Evolutionary conservation across 2,113 vertebrate genomes (phyloP).

Genomic region (Chaetodon trifascialis): DNA sequence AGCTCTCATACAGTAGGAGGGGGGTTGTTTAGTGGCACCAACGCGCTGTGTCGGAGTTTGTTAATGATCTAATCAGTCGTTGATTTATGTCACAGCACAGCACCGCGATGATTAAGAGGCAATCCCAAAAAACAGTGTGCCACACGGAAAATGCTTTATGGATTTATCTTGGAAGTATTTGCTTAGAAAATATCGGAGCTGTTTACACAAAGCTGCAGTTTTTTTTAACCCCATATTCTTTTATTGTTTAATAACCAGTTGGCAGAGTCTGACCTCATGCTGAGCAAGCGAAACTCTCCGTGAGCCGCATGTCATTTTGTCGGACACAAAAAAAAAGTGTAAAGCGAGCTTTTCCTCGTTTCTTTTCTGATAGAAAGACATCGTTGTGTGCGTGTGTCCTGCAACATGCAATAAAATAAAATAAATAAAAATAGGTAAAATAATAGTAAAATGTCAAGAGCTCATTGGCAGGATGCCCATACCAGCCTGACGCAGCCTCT

Average conservation of each 20-base stretch:
- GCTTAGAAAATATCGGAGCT: not conserved
- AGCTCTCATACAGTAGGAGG: not conserved
- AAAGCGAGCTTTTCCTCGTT: not conserved
- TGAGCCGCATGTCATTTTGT: not conserved
- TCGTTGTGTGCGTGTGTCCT: not conserved
- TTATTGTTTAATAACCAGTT: no score
- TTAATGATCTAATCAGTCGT: not conserved
- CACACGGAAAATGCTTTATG: not conserved
- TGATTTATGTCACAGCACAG: not conserved
- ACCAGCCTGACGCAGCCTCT: not conserved
- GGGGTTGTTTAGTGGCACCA: not conserved
- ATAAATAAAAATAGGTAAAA: not conserved
- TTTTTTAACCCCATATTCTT: not conserved
- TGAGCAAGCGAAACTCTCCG: no score
- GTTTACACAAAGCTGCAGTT: not conserved
- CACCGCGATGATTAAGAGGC: not conserved
- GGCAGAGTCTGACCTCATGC: not conserved
- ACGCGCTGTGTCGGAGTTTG: not conserved
- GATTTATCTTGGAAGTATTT: not conserved
- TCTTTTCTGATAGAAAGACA: not conserved
- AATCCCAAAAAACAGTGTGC: not conserved
- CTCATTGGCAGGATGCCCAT: conserved; percentile 9
- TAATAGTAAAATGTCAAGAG: not conserved
- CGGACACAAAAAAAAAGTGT: no score
- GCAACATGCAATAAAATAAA: not conserved